These are phyloP conservation scores for Anseranas semipalmata DNA, from an alignment of 2,113 vertebrate species.

Conservation along the genomic window DNA sequence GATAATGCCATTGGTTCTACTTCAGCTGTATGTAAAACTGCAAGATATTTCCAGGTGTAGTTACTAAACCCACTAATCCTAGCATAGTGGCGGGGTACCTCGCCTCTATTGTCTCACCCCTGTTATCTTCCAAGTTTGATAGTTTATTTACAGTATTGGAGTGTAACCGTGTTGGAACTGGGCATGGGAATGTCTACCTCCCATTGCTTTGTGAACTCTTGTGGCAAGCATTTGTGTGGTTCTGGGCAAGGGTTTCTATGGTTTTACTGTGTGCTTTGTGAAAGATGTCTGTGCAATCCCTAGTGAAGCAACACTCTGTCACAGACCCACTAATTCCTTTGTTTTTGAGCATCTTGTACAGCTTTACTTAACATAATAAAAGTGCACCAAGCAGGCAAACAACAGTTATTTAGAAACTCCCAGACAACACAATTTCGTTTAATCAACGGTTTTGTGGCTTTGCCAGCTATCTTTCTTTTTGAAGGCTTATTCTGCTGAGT, in stretches of 20 bases:
- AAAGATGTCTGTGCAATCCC: constrained; percentile 8
- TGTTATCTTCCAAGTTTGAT: background rate
- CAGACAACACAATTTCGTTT: constrained; percentile 27
- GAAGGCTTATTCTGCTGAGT: constrained; percentile 61
- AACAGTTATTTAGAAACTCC: background rate
- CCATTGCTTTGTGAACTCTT: background rate
- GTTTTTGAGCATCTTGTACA: constrained; percentile 42
- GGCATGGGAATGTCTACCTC: background rate
- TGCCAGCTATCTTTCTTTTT: constrained; percentile 52
- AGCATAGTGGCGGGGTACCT: background rate
- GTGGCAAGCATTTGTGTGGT: background rate
- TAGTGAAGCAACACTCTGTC: constrained; percentile 21
- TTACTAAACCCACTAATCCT: background rate
- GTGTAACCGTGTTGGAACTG: background rate
- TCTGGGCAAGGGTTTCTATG: constrained; percentile 20
- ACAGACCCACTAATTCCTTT: constrained; percentile 2
- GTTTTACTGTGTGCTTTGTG: background rate
- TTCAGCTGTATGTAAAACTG: background rate
- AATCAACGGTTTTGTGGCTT: constrained; percentile 60
- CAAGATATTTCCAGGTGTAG: background rate
- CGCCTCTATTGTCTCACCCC: background rate
- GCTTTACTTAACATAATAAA: constrained; percentile 34
- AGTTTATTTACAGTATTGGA: background rate
- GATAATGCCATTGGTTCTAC: background rate
- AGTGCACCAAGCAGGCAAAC: background rate